Evolutionary conservation across 2,113 vertebrate species (phyloP).

Genomic region (Meleagris gallopavo): DNA sequence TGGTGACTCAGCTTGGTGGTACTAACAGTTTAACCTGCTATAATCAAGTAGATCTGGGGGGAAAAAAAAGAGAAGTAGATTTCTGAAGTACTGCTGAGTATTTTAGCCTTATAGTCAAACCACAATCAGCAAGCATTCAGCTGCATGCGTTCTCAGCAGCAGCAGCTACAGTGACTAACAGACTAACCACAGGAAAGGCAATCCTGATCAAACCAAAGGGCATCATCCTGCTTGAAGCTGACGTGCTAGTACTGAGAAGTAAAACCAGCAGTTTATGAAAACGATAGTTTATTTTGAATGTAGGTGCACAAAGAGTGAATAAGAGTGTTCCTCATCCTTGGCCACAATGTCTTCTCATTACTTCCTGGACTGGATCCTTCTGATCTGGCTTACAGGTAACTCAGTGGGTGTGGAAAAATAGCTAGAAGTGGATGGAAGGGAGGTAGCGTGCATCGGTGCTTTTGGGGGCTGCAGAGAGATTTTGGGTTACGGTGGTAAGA

Average conservation of each 20-base stretch:
- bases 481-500: neutral
- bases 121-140: neutral
- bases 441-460: neutral
- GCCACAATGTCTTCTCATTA: neutral
- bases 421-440: neutral
- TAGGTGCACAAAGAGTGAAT: neutral
- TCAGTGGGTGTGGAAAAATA: too few species aligned
- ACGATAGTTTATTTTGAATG: neutral
- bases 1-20: accelerated
- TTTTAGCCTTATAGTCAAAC: neutral
- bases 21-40: neutral
- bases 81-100: neutral
- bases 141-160: accelerated
- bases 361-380: neutral
- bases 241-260: neutral
- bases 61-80: neutral
- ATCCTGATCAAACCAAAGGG: neutral
- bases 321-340: neutral
- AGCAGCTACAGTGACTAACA: accelerated
- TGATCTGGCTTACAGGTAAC: constrained; percentile 68
- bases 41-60: neutral
- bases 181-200: neutral
- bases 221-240: neutral
- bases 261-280: neutral
- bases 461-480: neutral